Evolutionary conservation across 1,140 invertebrate genomes (phyloP).

Genomic region (Pteromalus puparum): DNA sequence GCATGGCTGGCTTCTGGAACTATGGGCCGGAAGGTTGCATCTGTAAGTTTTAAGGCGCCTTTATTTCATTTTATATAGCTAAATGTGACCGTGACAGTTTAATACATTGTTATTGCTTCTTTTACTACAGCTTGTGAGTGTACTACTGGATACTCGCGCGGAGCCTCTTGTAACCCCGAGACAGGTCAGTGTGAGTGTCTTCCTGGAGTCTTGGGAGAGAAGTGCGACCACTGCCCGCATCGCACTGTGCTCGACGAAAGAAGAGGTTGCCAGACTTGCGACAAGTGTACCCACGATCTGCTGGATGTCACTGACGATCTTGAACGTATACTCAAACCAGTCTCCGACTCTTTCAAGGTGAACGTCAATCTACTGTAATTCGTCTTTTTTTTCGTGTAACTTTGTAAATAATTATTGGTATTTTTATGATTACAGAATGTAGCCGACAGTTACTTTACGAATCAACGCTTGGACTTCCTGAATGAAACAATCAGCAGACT

Average conservation of each 20-base stretch:
- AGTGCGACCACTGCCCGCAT: slow-evolving; percentile 95
- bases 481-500: slow-evolving; percentile 82
- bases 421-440: slow-evolving; percentile 75
- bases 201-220: slow-evolving; percentile 95
- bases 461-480: slow-evolving; percentile 84
- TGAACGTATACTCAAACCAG: slow-evolving; percentile 78
- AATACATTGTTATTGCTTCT: slow-evolving; percentile 28
- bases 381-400: not conserved
- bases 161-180: slow-evolving; percentile 89
- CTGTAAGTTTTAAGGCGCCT: slow-evolving; percentile 78
- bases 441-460: slow-evolving; percentile 86
- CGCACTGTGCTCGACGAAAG: slow-evolving; percentile 84
- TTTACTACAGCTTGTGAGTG: slow-evolving; percentile 85
- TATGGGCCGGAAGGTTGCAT: slow-evolving; percentile 90
- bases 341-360: slow-evolving; percentile 83
- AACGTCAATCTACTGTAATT: slow-evolving; percentile 28
- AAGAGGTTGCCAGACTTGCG: slow-evolving; percentile 87
- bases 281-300: slow-evolving; percentile 91
- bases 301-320: slow-evolving; percentile 91
- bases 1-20: slow-evolving; percentile 95
- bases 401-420: not conserved
- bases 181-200: slow-evolving; percentile 97
- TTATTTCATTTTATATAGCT: not conserved
- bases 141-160: slow-evolving; percentile 90
- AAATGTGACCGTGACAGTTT: not conserved